Evolutionary conservation across 2,888 invertebrate species (phyloP).

Genomic region (Pristionchus arcanus): DNA sequence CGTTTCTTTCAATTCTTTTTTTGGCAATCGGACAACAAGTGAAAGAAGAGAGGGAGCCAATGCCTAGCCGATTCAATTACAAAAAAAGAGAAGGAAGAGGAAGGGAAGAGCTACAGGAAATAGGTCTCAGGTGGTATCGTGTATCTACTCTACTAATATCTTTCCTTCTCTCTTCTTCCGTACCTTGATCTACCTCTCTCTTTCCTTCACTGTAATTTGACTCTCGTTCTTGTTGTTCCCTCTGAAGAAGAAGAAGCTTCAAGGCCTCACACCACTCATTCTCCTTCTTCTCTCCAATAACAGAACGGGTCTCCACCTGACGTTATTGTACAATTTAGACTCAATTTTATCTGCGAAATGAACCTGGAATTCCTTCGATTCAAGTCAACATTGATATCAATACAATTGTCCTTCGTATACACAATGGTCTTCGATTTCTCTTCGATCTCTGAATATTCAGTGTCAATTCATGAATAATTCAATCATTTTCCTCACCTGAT

Average conservation of each 20-base stretch:
- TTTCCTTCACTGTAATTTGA: conserved; percentile 13
- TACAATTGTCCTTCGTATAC: too few relatives aligned
- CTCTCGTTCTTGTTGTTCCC: neutral
- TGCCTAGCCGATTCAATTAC: conserved; percentile 40
- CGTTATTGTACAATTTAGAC: neutral
- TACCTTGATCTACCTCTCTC: conserved; percentile 27
- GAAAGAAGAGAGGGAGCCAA: neutral
- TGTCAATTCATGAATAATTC: conserved; percentile 16
- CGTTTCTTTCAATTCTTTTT: neutral
- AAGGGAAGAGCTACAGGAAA: neutral
- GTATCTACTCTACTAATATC: neutral
- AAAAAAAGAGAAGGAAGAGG: conserved; percentile 17
- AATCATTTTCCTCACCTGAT: neutral
- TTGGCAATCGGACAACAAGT: neutral
- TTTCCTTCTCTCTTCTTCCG: neutral
- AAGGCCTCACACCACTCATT: neutral
- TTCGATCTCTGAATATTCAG: neutral
- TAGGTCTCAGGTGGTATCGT: neutral
- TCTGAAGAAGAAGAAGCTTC: neutral
- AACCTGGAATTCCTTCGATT: neutral
- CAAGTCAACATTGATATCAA: neutral
- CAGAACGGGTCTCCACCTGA: neutral
- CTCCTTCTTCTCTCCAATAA: conserved; percentile 3
- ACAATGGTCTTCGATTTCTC: neutral
- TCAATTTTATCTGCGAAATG: neutral